These are phyloP conservation scores for Poecilia gillii DNA, from an alignment of 2,797 vertebrate genomes.

Conservation along the genomic window DNA sequence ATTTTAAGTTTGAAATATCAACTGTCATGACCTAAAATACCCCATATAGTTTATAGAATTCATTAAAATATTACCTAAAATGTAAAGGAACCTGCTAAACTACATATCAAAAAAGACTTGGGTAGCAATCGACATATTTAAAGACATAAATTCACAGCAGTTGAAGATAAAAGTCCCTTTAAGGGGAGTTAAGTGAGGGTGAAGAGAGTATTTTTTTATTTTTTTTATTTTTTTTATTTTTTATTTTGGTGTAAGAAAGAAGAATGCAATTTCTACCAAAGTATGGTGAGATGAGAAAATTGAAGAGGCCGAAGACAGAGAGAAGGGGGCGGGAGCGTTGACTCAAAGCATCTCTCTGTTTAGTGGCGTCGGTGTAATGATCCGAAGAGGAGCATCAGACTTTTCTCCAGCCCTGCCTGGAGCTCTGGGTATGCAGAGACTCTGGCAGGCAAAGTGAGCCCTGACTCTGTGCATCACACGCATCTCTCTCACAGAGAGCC, in stretches of 20 bases:
- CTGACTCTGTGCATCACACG: constrained; percentile 53
- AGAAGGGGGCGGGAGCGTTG: constrained; percentile 49
- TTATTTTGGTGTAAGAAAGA: constrained; percentile 17
- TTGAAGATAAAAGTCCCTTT: constrained; percentile 20
- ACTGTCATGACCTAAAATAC: constrained; percentile 42
- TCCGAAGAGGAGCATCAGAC: constrained; percentile 64
- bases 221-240: neutral
- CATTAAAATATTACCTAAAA: neutral
- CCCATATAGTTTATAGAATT: neutral
- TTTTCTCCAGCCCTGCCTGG: constrained; percentile 52
- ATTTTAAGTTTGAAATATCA: neutral
- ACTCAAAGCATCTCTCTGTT: constrained; percentile 61
- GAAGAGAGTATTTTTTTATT: constrained; percentile 6
- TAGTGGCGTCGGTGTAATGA: constrained; percentile 65
- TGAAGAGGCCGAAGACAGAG: constrained; percentile 33
- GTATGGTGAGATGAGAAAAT: constrained; percentile 37
- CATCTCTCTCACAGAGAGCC: constrained; percentile 41
- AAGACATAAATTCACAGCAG: constrained; percentile 26
- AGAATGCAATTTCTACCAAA: constrained; percentile 40
- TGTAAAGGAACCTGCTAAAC: neutral
- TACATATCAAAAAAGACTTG: constrained; percentile 30
- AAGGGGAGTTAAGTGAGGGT: constrained; percentile 22
- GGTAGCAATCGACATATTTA: constrained; percentile 9
- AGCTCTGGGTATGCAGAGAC: constrained; percentile 42
- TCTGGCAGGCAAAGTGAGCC: constrained; percentile 32